Conservation (phyloP, 2,797 vertebrate species). For the Pygocentrus nattereri region DNA sequence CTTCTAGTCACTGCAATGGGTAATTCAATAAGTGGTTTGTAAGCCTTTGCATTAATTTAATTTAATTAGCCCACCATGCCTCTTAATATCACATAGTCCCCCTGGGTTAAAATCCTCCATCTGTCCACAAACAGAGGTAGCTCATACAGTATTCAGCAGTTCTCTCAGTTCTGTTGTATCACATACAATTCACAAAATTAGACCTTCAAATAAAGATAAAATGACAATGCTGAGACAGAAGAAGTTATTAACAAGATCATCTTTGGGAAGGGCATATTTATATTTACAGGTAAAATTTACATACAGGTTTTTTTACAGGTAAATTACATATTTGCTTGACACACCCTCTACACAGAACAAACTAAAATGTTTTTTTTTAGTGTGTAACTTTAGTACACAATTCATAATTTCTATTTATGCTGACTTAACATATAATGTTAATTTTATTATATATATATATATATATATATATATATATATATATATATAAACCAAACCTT, state of each 20-base stretch:
- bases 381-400: too few species aligned
- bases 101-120: slow-evolving; percentile 21
- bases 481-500: too few species aligned
- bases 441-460: too few species aligned
- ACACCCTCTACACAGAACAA: too few species aligned
- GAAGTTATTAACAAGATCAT: background rate
- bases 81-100: slow-evolving; percentile 51
- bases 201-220: background rate
- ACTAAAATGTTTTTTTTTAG: too few species aligned
- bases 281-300: too few species aligned
- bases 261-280: background rate
- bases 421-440: too few species aligned
- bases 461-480: too few species aligned
- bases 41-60: slow-evolving; percentile 71
- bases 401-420: too few species aligned
- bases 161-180: background rate
- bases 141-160: background rate
- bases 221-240: background rate
- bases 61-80: slow-evolving; percentile 69
- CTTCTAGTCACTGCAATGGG: slow-evolving; percentile 39
- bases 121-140: background rate
- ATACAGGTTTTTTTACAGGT: too few species aligned
- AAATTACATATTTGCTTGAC: too few species aligned
- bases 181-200: background rate
- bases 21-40: slow-evolving; percentile 73